Percentiles rank a stretch among this genome's conserved stretches.
phyloP scores from a whole-genome alignment of 2,113 vertebrate genomes.

The Podarcis raffonei region DNA sequence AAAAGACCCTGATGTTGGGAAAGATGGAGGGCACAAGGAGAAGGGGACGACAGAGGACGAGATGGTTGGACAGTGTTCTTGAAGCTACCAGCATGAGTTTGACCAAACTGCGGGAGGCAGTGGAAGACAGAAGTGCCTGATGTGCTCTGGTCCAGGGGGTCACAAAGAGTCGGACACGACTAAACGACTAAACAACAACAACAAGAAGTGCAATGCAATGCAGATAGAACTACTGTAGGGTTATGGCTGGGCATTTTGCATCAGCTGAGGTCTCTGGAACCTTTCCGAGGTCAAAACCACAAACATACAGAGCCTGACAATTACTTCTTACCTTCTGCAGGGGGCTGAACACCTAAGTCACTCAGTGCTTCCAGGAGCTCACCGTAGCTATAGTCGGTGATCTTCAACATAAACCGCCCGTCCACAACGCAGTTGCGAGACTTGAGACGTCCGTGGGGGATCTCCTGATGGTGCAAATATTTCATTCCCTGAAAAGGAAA shows the following conservation, averaged over 20 bases:
- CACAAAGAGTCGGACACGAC: too few species aligned
- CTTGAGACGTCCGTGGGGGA: constrained; percentile 88
- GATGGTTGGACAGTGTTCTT: too few species aligned
- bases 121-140: too few species aligned
- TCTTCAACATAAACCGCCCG: constrained; percentile 91
- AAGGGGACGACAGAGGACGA: too few species aligned
- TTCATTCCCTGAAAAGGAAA: constrained; percentile 85
- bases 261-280: background rate
- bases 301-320: too few species aligned
- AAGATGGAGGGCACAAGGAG: too few species aligned
- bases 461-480: constrained; percentile 88
- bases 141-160: too few species aligned
- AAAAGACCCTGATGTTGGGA: too few species aligned
- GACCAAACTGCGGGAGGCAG: too few species aligned
- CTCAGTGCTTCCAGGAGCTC: constrained; percentile 86
- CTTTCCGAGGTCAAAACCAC: too few species aligned
- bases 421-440: constrained; percentile 92
- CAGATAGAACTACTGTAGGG: background rate
- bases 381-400: constrained; percentile 89
- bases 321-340: constrained; percentile 80
- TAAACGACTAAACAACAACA: too few species aligned
- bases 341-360: constrained; percentile 69
- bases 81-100: too few species aligned
- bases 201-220: background rate
- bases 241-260: background rate